Evolutionary conservation across 1,140 invertebrate genomes (phyloP).

Genomic region (Cardiocondyla obscurior): DNA sequence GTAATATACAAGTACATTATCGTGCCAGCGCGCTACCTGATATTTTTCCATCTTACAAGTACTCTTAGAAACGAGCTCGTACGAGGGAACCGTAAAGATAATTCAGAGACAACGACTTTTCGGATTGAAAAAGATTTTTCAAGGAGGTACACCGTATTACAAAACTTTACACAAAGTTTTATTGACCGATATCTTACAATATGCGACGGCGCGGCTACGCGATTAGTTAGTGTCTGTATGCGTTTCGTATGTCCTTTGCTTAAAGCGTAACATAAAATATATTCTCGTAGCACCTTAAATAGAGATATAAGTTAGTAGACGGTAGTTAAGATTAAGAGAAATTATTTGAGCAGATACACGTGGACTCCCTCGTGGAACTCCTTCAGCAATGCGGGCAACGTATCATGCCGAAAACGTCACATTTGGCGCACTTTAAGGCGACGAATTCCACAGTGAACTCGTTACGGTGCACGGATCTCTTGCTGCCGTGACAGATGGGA

Average conservation of each 20-base stretch:
- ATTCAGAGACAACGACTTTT: neutral
- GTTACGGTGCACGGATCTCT: conserved; percentile 96
- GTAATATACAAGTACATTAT: neutral
- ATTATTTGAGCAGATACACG: conserved; percentile 35
- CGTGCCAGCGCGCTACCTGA: neutral
- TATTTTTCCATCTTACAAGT: neutral
- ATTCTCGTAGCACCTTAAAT: conserved; percentile 67
- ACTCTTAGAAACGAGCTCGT: too few species aligned
- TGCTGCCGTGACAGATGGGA: conserved; percentile 95
- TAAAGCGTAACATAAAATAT: conserved; percentile 60
- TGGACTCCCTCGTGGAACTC: neutral
- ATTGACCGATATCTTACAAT: conserved; percentile 71
- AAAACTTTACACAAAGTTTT: conserved; percentile 72
- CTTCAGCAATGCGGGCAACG: conserved; percentile 89
- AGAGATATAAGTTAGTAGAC: conserved; percentile 42
- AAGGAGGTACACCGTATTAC: conserved; percentile 48
- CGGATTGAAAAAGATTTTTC: neutral
- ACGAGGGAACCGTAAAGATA: neutral
- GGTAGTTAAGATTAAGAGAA: conserved; percentile 4
- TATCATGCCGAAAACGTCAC: conserved; percentile 96
- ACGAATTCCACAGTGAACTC: conserved; percentile 97
- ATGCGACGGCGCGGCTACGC: conserved; percentile 47
- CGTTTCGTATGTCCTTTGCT: conserved; percentile 30
- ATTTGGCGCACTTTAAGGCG: conserved; percentile 98
- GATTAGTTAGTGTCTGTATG: conserved; percentile 43